A percentile compares a stretch with the other conserved stretches of the same genome.
Conservation (phyloP, 2,113 vertebrate species). For the Rallus limicola region DNA sequence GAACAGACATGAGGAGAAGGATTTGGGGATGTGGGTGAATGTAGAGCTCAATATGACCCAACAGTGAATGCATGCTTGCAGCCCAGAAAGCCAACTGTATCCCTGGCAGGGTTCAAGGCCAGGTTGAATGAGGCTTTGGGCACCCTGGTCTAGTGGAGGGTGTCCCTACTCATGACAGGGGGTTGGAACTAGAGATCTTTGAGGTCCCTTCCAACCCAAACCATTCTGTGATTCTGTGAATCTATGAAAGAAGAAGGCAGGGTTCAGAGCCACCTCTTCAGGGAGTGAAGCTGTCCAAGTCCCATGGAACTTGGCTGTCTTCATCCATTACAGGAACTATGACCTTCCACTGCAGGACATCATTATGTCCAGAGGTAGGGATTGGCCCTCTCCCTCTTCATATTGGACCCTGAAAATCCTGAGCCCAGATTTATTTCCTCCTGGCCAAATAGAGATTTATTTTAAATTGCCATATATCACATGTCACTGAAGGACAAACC, state of each 20-base stretch:
- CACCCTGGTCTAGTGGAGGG: too few species aligned
- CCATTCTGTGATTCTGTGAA: too few species aligned
- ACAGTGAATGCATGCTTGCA: too few species aligned
- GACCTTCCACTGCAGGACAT: background rate
- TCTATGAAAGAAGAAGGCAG: background rate
- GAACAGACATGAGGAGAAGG: too few species aligned
- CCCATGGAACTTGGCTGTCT: background rate
- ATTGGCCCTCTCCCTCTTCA: background rate
- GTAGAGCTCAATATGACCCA: too few species aligned
- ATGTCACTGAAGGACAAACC: background rate
- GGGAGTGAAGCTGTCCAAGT: background rate
- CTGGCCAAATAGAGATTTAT: background rate
- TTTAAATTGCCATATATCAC: background rate
- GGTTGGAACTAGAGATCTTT: too few species aligned
- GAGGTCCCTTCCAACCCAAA: too few species aligned
- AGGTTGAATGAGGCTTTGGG: too few species aligned
- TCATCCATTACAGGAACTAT: background rate
- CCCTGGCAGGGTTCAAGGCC: too few species aligned
- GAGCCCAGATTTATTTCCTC: background rate
- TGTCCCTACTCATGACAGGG: too few species aligned
- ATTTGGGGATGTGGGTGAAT: too few species aligned
- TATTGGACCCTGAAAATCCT: background rate
- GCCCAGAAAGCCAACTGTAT: too few species aligned
- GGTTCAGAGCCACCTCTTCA: background rate
- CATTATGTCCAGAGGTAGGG: background rate